Conservation (phyloP, 2,113 vertebrate genomes). For the Phylloscopus trochilus region DNA sequence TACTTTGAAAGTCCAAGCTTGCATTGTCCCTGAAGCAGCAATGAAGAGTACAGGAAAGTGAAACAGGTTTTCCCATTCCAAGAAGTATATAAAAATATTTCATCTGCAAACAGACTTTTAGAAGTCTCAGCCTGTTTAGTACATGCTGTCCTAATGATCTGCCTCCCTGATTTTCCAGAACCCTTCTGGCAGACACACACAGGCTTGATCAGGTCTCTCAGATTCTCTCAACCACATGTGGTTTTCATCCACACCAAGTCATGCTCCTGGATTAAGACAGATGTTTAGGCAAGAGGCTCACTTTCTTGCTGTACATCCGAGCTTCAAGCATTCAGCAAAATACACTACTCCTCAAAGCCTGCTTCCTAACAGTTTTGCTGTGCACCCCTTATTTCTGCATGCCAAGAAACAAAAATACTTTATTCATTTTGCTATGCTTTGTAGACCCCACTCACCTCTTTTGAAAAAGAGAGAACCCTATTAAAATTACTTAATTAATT, state of each 20-base stretch:
- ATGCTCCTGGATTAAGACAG: neutral
- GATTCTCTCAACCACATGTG: neutral
- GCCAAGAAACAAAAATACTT: neutral
- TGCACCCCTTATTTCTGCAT: neutral
- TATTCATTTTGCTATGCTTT: neutral
- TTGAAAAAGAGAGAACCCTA: neutral
- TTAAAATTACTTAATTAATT: neutral
- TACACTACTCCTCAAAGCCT: neutral
- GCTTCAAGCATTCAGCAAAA: neutral
- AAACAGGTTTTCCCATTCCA: neutral
- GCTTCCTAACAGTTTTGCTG: neutral
- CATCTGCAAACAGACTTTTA: neutral
- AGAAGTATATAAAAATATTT: neutral
- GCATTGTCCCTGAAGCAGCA: neutral
- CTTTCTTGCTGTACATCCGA: neutral
- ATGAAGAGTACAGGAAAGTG: neutral
- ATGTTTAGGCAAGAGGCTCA: neutral
- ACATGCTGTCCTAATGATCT: neutral
- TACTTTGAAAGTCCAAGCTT: fast-evolving
- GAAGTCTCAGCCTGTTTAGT: neutral
- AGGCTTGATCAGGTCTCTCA: neutral
- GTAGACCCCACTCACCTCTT: neutral
- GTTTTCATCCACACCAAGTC: neutral
- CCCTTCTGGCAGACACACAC: neutral
- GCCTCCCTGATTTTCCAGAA: neutral